Base-by-base conservation (phyloP, 2,888 invertebrate genomes). In the Hipparchia semele region DNA sequence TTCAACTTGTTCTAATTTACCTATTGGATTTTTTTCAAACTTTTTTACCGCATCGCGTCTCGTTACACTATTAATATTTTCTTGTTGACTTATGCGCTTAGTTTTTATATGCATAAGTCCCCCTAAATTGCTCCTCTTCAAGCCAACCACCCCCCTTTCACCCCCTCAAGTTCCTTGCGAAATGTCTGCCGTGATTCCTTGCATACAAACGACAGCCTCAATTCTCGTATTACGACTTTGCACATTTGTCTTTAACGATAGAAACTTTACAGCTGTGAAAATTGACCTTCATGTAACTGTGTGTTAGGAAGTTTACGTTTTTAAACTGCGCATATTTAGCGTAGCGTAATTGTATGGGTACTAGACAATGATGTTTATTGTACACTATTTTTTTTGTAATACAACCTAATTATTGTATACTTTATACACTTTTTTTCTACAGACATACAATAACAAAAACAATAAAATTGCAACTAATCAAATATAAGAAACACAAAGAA, bases 181-280 rank as follows among this genome's bases (percentile, higher is more conserved):
- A 93, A 94, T 94, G 94, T 94, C 93, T 93, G 89, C 92, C 89
- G 90, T 92, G 94, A 94, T 93, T 94, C 91, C 90, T 88, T 91
- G 94, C 94, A 94, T 94, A 94, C 94, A 94, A 94, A 94, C 90
- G 94, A 93, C 89, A 85, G 82, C 83, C 86, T 90, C 89, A 87
- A 89, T 86, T 82, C 84, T 81, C 88, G 84, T 87, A 89, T 91
- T 91, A 92, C 89, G 91, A 91, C 84, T 90, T 91, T 87, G 86
- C 88, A 89, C 89, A 88, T 88, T 91, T 87, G 87, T 87, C 85
- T 83, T 68, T 59, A 70, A 70, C 66, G 69, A 49, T 66, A 65
- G 51, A 61, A 70, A 61, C 53, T 70, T 64, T 64, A 23, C 51
- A 39, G 54, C 13, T 54, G 64, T 54, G 23, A 10, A 46, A 64